Evolutionary conservation across 2,797 vertebrate genomes (phyloP).

Genomic region (Chromis chromis): DNA sequence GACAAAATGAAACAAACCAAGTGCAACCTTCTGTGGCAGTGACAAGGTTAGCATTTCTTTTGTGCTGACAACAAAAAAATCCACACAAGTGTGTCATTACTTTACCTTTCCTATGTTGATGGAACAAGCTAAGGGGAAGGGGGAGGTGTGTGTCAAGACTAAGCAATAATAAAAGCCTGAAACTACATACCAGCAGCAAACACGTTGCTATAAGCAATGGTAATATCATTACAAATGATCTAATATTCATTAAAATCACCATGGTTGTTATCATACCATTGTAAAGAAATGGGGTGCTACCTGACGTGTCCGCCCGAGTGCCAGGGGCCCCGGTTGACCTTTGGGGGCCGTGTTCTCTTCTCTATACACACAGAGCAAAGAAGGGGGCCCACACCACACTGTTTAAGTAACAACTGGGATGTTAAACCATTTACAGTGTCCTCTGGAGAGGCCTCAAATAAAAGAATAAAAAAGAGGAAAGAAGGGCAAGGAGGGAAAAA

Average conservation of each 20-base stretch:
- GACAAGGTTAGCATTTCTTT: constrained; percentile 92
- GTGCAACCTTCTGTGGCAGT: constrained; percentile 40
- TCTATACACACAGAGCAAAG: constrained; percentile 84
- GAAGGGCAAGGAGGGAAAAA: constrained; percentile 51
- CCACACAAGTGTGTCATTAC: constrained; percentile 52
- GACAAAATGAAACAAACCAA: constrained; percentile 40
- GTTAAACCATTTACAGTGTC: constrained; percentile 80
- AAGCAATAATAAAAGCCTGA: constrained; percentile 62
- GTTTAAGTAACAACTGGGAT: constrained; percentile 83
- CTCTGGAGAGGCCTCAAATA: constrained; percentile 73
- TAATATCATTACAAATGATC: constrained; percentile 69
- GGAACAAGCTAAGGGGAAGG: constrained; percentile 54
- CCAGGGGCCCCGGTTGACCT: constrained; percentile 80
- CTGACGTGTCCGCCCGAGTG: constrained; percentile 84
- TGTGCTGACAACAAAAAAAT: constrained; percentile 59
- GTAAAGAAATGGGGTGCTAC: constrained; percentile 87
- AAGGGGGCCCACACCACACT: constrained; percentile 81
- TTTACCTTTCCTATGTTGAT: constrained; percentile 69
- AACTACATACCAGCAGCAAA: constrained; percentile 75
- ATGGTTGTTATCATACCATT: constrained; percentile 85
- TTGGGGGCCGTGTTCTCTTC: constrained; percentile 81
- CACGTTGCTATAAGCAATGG: constrained; percentile 71
- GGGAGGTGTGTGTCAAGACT: constrained; percentile 65
- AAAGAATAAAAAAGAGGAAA: constrained; percentile 43
- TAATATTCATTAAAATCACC: constrained; percentile 73